phyloP scores from a whole-genome alignment of 2,888 invertebrate species.

The Orchesella flavescens region DNA sequence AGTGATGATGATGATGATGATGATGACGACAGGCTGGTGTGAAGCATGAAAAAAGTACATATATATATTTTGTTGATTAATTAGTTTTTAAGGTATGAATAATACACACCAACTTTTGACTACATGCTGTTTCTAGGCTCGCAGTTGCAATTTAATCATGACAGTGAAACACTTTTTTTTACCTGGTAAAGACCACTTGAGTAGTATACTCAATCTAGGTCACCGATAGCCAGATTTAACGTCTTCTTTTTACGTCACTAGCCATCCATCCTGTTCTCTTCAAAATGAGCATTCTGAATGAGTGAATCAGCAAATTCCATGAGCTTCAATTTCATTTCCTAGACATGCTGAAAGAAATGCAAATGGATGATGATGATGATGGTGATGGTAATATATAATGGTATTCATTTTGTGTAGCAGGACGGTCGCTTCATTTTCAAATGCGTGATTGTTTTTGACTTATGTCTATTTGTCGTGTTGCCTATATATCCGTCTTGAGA shows the following conservation, averaged over 20 bases:
- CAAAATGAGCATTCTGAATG: neutral
- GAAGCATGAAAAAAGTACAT: too few relatives aligned
- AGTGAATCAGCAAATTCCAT: constrained; percentile 55
- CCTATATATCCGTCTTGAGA: constrained; percentile 5
- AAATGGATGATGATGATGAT: too few relatives aligned
- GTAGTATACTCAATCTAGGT: neutral
- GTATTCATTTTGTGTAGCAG: constrained; percentile 1
- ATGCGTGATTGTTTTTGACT: constrained; percentile 14
- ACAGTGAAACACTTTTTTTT: neutral
- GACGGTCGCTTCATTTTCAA: neutral
- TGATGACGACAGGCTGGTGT: too few relatives aligned
- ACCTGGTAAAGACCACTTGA: neutral
- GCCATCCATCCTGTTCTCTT: neutral
- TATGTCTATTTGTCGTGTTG: neutral
- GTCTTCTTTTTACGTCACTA: neutral
- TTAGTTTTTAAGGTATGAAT: too few relatives aligned
- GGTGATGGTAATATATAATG: too few relatives aligned
- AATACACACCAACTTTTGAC: too few relatives aligned
- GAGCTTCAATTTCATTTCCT: constrained; percentile 3
- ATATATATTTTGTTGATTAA: too few relatives aligned
- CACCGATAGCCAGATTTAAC: neutral
- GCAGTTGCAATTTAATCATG: too few relatives aligned
- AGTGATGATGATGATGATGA: too few relatives aligned
- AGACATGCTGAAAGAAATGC: neutral
- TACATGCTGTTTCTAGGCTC: too few relatives aligned